phyloP scores from a whole-genome alignment of 2,888 invertebrate genomes.

The Mythimna lalbum region DNA sequence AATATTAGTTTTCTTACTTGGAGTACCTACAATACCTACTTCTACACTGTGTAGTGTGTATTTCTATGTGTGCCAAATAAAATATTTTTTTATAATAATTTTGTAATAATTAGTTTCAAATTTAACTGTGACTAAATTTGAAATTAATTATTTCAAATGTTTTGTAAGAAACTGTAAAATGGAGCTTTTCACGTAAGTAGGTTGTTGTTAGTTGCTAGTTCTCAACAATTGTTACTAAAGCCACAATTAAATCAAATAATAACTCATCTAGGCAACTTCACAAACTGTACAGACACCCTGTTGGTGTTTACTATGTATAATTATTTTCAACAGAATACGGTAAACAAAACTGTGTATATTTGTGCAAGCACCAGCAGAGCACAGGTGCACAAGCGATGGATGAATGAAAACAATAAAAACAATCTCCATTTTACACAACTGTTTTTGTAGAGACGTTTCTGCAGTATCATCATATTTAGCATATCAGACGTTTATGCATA shows the following conservation, averaged over 20 bases:
- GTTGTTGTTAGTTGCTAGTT: background rate
- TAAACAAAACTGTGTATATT: constrained; percentile 37
- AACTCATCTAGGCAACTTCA: constrained; percentile 18
- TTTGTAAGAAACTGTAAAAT: too few species aligned
- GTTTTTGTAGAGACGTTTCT: background rate
- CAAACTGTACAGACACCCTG: constrained; percentile 1
- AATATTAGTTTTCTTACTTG: too few species aligned
- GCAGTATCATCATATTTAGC: too few species aligned
- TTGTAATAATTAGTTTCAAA: too few species aligned
- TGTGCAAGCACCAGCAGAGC: too few species aligned
- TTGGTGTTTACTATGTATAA: constrained; percentile 12
- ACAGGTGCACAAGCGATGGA: constrained; percentile 17
- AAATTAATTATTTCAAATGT: background rate
- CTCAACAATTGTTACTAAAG: constrained; percentile 11
- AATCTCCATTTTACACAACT: background rate
- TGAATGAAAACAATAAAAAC: constrained; percentile 19
- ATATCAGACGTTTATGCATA: too few species aligned
- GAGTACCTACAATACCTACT: too few species aligned
- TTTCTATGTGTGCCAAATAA: too few species aligned
- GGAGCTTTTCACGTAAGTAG: background rate
- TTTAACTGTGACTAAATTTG: constrained; percentile 7
- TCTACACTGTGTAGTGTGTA: too few species aligned
- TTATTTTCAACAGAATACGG: constrained; percentile 19
- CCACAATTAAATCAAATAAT: constrained; percentile 19
- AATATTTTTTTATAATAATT: background rate